Percentiles rank a stretch among this genome's conserved stretches.
Conservation (phyloP, 2,888 invertebrate genomes). For the Cephus rjabovi region DNA sequence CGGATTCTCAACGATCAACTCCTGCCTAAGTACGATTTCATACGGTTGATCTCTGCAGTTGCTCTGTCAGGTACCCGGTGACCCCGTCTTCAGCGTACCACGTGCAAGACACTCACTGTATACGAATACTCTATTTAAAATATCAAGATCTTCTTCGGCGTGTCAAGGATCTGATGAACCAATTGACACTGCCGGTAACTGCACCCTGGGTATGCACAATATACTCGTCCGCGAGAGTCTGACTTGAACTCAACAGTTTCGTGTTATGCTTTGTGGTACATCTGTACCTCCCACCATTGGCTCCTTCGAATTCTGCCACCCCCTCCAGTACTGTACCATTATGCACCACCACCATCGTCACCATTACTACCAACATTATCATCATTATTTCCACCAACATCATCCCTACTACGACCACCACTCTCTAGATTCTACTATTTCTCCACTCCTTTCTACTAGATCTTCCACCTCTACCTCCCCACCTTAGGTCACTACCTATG, state of each 20-base stretch:
- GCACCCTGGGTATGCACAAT: conserved; percentile 38
- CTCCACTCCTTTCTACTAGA: neutral
- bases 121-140: neutral
- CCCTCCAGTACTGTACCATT: neutral
- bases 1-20: neutral
- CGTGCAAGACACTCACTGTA: neutral
- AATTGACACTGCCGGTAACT: conserved; percentile 34
- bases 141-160: conserved; percentile 13
- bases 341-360: conserved; percentile 2
- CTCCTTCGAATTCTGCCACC: neutral
- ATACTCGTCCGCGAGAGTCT: conserved; percentile 34
- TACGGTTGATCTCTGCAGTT: neutral
- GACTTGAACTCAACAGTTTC: conserved; percentile 45
- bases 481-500: neutral
- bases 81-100: neutral
- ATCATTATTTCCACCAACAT: neutral
- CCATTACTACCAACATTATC: conserved; percentile 15
- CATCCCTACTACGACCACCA: neutral
- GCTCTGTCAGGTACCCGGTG: neutral
- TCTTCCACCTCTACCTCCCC: conserved; percentile 21
- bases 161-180: conserved; percentile 31
- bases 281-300: conserved; percentile 25
- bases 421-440: neutral
- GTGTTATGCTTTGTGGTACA: conserved; percentile 47
- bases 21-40: neutral